Conservation (phyloP, 2,113 vertebrate species). For the Grallaria varia region DNA sequence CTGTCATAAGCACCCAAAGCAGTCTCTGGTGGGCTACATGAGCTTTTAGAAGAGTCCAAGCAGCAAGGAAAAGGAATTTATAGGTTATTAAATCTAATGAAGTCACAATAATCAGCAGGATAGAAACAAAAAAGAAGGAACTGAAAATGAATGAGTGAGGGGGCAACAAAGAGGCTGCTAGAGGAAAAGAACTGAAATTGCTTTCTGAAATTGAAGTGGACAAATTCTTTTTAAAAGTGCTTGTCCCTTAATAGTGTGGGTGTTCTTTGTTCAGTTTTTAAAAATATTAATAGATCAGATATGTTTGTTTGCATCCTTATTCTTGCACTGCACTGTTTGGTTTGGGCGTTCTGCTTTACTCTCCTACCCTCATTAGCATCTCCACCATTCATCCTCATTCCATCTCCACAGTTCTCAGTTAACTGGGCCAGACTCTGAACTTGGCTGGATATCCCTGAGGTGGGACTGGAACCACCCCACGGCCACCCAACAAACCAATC, state of each 20-base stretch:
- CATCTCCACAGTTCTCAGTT: background rate
- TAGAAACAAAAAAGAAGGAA: background rate
- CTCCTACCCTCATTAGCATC: background rate
- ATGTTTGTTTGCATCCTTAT: background rate
- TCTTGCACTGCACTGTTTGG: background rate
- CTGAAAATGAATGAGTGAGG: background rate
- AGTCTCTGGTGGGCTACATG: background rate
- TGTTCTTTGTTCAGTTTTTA: no score
- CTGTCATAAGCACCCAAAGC: background rate
- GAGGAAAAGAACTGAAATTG: background rate
- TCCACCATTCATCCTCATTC: background rate
- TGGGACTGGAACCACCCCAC: background rate
- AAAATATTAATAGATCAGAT: background rate
- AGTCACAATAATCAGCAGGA: background rate
- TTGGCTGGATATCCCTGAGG: background rate
- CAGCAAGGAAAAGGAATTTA: background rate
- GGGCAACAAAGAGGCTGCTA: background rate
- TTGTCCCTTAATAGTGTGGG: background rate
- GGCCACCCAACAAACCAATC: background rate
- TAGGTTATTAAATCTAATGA: background rate
- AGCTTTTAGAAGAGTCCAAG: background rate
- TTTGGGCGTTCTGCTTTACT: background rate
- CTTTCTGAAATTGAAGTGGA: background rate
- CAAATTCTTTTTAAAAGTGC: background rate
- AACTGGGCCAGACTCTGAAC: background rate